Evolutionary conservation across 2,113 vertebrate species (phyloP), one percentile per base, ranked within the genome.

Genomic region (Talpa occidentalis): DNA sequence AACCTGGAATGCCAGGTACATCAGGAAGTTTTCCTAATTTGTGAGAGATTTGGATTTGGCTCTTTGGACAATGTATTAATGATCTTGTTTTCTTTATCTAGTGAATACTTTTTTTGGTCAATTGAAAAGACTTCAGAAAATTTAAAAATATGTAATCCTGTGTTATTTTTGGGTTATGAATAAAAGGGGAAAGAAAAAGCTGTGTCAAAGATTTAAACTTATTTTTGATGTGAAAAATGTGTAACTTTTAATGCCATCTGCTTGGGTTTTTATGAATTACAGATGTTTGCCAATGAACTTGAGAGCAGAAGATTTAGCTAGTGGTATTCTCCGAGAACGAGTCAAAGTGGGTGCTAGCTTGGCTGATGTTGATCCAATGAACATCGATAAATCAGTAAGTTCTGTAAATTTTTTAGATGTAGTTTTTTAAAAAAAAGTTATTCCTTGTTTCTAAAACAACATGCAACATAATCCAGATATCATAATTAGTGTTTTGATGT

Each of bases 361-460:
- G 98, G 99, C 99, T 44, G 99, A 99, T 70, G 99, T 99, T 96
- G 99, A 99, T 97, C 99, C 99, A 78, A 99, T 99, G 99, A 99
- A 98, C 97, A 98, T 99, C 74, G 99, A 99, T 97, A 99, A 98
- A 97, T 99, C 99, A 80, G 99, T 99, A 97, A 98, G 99, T 97
- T 96, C 95, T 95, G 0, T 73, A 84, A 82, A 64, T 24, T 96
- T 93, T 81, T 24, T 67, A 85, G 40, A 92, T 74, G 19, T 35
- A 30, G 6, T 6, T 95, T 93, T 93, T 64, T 40, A 79, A 42
- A 35, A 24, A 26, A 74, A 62, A 1, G 4, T 56, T 79, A 70
- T 67, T 78, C 5, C 24, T 96, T 70, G 10, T 91, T 90, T 89
- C 49, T 87, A 86, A 86, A 56, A 21, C 32, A 44, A 60, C 2